Percentiles rank a stretch among this genome's conserved stretches.
These are phyloP conservation scores for Aotus griseimembra DNA, from an alignment of 2,797 vertebrate species.

Conservation along the genomic window DNA sequence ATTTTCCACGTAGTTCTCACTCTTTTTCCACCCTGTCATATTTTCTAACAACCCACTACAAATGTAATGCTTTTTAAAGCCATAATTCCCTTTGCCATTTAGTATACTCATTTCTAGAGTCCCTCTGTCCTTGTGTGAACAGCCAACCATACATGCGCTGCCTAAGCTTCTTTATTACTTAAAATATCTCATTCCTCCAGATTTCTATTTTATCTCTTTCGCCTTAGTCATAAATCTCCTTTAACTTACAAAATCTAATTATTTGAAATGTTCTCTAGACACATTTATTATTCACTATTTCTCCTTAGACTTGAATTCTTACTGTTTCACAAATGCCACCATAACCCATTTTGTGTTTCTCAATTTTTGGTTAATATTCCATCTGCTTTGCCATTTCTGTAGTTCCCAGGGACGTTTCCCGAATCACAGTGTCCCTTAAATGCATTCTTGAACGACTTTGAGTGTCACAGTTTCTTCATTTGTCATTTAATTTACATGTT, in stretches of 20 bases:
- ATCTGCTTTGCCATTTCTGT: slow-evolving; percentile 31
- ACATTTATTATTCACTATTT: slow-evolving; percentile 65
- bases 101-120: not conserved
- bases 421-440: not conserved
- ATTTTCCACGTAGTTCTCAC: not conserved
- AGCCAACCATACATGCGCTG: not conserved
- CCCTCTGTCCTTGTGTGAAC: not conserved
- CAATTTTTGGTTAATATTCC: slow-evolving; percentile 57
- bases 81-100: not conserved
- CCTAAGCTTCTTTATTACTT: not conserved
- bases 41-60: not conserved
- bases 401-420: not conserved
- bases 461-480: not conserved
- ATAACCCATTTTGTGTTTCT: slow-evolving; percentile 59
- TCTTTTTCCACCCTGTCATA: not conserved
- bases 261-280: slow-evolving; percentile 57
- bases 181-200: not conserved
- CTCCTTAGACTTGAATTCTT: slow-evolving; percentile 56
- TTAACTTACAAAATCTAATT: slow-evolving; percentile 64
- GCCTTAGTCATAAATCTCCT: not conserved
- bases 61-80: not conserved
- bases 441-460: not conserved
- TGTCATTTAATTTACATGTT: slow-evolving; percentile 48
- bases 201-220: not conserved
- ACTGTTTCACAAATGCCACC: slow-evolving; percentile 64